phyloP scores from a whole-genome alignment of 2,797 vertebrate genomes.

The Malurus splendens region DNA sequence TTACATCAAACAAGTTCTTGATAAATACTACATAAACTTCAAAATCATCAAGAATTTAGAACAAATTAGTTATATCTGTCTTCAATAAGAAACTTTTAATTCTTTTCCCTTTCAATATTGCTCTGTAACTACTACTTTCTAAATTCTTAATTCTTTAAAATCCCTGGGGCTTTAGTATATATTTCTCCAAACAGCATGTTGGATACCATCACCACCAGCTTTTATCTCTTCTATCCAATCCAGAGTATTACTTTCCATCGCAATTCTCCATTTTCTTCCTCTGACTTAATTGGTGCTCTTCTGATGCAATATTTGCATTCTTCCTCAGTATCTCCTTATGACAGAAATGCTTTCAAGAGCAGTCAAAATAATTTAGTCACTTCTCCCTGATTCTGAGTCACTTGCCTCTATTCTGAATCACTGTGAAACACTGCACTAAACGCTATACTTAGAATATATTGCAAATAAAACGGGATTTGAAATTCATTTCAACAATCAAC shows the following conservation, averaged over 20 bases:
- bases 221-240: background rate
- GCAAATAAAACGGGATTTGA: background rate
- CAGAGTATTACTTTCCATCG: background rate
- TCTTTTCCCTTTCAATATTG: background rate
- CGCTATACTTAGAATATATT: background rate
- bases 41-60: background rate
- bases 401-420: background rate
- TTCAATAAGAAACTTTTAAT: background rate
- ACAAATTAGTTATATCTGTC: background rate
- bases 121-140: background rate
- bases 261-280: background rate
- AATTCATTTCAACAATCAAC: background rate
- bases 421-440: background rate
- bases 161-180: background rate
- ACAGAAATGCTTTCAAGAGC: slow-evolving; percentile 14
- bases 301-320: background rate
- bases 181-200: background rate
- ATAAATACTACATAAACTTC: background rate
- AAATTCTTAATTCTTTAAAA: background rate
- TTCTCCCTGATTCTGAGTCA: slow-evolving; percentile 14
- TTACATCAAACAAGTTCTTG: background rate
- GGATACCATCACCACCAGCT: background rate
- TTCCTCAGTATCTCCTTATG: background rate
- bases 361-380: background rate
- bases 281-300: background rate